Evolutionary conservation across 2,113 vertebrate genomes (phyloP).

Genomic region (Cyanoderma ruficeps): DNA sequence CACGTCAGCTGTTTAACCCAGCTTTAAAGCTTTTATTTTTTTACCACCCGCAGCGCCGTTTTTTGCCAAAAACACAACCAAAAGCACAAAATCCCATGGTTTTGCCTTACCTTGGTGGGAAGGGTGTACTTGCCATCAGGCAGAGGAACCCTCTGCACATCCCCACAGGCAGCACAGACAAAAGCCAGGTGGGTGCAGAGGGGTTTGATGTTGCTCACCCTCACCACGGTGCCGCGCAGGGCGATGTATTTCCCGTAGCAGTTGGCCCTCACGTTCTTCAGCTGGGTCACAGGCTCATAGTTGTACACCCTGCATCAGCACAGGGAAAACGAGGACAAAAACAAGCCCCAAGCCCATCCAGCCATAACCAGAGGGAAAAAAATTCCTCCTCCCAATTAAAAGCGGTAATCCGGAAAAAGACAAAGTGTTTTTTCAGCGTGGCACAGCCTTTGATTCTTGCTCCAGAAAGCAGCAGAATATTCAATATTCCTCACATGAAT

Average conservation of each 20-base stretch:
- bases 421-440: fast-evolving
- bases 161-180: constrained; percentile 81
- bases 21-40: not conserved
- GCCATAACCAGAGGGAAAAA: not conserved
- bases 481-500: not conserved
- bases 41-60: fast-evolving
- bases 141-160: constrained; percentile 80
- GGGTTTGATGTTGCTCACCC: constrained; percentile 92
- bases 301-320: constrained; percentile 85
- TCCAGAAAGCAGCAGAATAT: not conserved
- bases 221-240: constrained; percentile 90
- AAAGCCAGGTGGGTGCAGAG: constrained; percentile 91
- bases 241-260: constrained; percentile 90
- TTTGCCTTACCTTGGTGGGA: constrained; percentile 85
- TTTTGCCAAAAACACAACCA: not conserved
- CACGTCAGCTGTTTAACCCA: fast-evolving
- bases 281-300: constrained; percentile 87
- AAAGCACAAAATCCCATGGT: not conserved
- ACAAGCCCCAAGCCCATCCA: no score
- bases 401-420: not conserved
- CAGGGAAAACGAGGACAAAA: not conserved
- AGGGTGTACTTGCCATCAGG: constrained; percentile 88
- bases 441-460: not conserved
- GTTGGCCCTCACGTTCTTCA: constrained; percentile 88
- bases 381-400: no score